phyloP scores from a whole-genome alignment of 2,888 invertebrate species.

The Amphiduros pacificus region DNA sequence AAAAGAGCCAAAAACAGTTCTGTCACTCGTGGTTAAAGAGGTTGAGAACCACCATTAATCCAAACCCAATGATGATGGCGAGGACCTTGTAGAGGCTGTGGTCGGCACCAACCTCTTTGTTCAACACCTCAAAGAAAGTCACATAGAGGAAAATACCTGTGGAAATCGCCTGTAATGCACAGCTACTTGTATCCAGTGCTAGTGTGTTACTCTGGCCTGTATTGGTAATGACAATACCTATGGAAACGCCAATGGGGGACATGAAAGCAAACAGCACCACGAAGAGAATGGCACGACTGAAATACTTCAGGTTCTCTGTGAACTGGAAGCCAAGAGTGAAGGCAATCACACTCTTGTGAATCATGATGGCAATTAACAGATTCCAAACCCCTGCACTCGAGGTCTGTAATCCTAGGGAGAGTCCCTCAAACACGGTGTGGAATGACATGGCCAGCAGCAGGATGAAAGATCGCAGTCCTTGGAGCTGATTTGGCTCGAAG shows the following conservation, averaged over 20 bases:
- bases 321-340: conserved; percentile 62
- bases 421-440: conserved; percentile 63
- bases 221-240: conserved; percentile 15
- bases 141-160: conserved; percentile 89
- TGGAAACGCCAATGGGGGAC: conserved; percentile 18
- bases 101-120: conserved; percentile 62
- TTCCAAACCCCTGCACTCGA: conserved; percentile 48
- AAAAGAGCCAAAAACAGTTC: too few species aligned
- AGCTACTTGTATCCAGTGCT: conserved; percentile 23
- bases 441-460: conserved; percentile 45
- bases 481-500: conserved; percentile 1
- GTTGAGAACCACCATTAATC: conserved; percentile 9
- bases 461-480: conserved; percentile 31
- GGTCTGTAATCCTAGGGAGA: conserved; percentile 60
- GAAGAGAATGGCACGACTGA: conserved; percentile 51
- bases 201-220: background rate
- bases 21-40: conserved; percentile 7
- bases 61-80: conserved; percentile 7
- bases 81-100: conserved; percentile 20
- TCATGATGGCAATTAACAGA: conserved; percentile 57
- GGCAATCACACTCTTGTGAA: conserved; percentile 64
- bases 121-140: conserved; percentile 89
- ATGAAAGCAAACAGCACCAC: conserved; percentile 23
- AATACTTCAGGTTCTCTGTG: conserved; percentile 5
- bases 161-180: conserved; percentile 75